These are phyloP conservation scores for Anas flavirostris DNA, from an alignment of 2,797 vertebrate species.

Conservation along the genomic window DNA sequence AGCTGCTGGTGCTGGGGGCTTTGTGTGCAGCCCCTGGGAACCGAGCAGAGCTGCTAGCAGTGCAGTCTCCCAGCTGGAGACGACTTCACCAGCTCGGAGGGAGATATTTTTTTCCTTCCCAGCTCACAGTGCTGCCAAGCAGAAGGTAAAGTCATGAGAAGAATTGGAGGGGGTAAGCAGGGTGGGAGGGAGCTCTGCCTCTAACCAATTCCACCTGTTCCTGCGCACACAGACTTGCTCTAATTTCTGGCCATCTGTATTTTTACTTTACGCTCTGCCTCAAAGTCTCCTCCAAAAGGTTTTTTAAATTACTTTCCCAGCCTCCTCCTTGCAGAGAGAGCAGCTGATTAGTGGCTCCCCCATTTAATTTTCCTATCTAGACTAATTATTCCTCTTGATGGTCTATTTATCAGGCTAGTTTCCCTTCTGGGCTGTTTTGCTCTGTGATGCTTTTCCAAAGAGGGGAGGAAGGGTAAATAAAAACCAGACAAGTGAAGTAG, in stretches of 20 bases:
- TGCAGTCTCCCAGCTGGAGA: background rate
- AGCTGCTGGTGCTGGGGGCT: background rate
- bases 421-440: conserved; percentile 37
- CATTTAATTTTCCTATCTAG: conserved; percentile 66
- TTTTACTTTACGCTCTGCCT: conserved; percentile 50
- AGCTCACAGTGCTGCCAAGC: background rate
- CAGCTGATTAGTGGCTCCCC: conserved; percentile 63
- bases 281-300: conserved; percentile 51
- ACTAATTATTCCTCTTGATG: conserved; percentile 69
- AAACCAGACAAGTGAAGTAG: conserved; percentile 45
- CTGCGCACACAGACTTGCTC: conserved; percentile 13
- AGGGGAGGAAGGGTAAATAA: conserved; percentile 54
- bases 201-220: conserved; percentile 71
- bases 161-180: background rate
- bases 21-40: background rate
- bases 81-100: background rate
- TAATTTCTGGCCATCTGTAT: conserved; percentile 55
- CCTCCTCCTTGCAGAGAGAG: conserved; percentile 24
- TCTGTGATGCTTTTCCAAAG: conserved; percentile 52
- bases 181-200: conserved; percentile 26
- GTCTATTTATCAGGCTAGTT: conserved; percentile 67
- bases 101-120: background rate
- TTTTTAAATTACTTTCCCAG: conserved; percentile 61
- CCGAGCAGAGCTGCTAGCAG: background rate
- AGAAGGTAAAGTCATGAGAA: conserved; percentile 52